Base-by-base conservation (phyloP, 2,888 invertebrate genomes). In the Polia nebulosa region DNA sequence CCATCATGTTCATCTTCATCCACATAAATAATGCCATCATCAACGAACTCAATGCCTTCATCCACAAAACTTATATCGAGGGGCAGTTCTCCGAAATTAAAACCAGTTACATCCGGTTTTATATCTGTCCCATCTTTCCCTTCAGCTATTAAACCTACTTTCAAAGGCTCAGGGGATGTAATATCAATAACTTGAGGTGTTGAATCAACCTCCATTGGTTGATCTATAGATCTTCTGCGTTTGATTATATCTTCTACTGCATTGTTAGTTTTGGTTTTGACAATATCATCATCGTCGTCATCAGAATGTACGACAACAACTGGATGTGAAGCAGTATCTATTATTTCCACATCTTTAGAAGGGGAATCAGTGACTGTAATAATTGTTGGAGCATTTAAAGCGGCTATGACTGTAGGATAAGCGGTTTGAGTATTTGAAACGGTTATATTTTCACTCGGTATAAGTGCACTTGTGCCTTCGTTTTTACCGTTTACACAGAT, bases 21-120 rank as follows among this genome's bases (percentile, higher is more conserved):
- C 13, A 60, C 25, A 41, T 71, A 84, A 44, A 77, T 82, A 13
- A 86, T 86, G 4, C 86, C 86, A 45, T 92, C 91, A 55, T 93
- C 93, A 6, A 85, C 81, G 13, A 91, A 80, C 61, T 90, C 91
- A 17, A 92, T 90, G 0, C 89, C 91, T n/a, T 91, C 88, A 45
- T 91, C 90, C 27, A 80, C 86, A 55, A 91, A 88, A 29, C 85
- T 85, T 15, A 90, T 68, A 75, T 89, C 71, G 74, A 79, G 68
- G 0, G 81, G 61, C 22, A 86, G 72, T 59, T 87, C 81, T n/a
- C 85, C 84, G 9, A 74, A 82, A n/a, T 72, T 53, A 17, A 59
- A 71, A 8, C 36, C 20, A 4, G 17, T 29, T 11, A 39, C 0
- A 27, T 53, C 52, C 3, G 47, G 15, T 53, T 72, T 80, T 0